Percentiles rank a stretch among this genome's conserved stretches.
Conservation (phyloP, 2,888 invertebrate species). For the Nudaria mundana region DNA sequence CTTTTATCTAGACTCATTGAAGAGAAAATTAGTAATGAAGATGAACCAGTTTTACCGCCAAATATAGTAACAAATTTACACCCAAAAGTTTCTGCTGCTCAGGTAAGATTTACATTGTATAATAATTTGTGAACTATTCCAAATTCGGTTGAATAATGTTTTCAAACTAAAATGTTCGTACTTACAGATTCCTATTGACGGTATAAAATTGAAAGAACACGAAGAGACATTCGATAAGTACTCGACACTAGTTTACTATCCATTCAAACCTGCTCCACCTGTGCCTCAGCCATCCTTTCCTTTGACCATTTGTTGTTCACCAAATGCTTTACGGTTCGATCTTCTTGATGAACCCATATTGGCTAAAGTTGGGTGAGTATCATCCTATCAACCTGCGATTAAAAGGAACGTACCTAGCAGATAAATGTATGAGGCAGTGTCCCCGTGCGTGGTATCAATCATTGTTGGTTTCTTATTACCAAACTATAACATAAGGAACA, state of each 20-base stretch:
- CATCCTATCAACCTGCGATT: too few species aligned
- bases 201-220: conserved; percentile 11
- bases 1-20: not conserved
- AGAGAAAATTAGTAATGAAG: not conserved
- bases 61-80: conserved; percentile 35
- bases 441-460: too few species aligned
- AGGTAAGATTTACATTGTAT: not conserved
- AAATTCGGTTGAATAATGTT: too few species aligned
- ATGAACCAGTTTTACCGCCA: conserved; percentile 34
- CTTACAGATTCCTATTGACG: conserved; percentile 18
- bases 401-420: too few species aligned
- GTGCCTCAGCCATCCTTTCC: conserved; percentile 34
- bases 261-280: conserved; percentile 4
- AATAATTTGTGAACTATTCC: too few species aligned
- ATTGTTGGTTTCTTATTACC: too few species aligned
- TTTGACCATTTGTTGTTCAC: conserved; percentile 40
- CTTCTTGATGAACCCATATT: conserved; percentile 35
- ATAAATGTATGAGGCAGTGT: too few species aligned
- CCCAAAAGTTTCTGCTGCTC: not conserved
- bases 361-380: conserved; percentile 38
- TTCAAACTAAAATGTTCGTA: too few species aligned
- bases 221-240: conserved; percentile 1
- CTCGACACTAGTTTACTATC: conserved; percentile 6
- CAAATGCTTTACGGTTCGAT: conserved; percentile 35
- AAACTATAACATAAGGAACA: too few species aligned